Conservation (phyloP, 2,888 invertebrate genomes). For the Cephus nigrinus region DNA sequence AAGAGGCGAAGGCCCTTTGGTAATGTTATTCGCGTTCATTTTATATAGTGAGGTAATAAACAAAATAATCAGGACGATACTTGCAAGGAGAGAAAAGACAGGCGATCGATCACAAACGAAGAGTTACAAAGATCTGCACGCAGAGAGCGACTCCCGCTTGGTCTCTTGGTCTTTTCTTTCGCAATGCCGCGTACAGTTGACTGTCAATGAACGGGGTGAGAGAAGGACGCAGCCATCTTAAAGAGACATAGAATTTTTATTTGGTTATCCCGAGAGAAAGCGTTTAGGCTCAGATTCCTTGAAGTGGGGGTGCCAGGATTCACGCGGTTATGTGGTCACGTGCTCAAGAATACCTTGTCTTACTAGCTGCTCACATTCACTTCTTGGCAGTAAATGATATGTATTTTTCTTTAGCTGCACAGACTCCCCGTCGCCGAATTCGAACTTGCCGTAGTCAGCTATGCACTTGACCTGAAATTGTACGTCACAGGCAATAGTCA, state of each 20-base stretch:
- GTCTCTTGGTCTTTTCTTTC: background rate
- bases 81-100: background rate
- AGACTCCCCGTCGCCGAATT: slow-evolving; percentile 92
- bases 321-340: slow-evolving; percentile 64
- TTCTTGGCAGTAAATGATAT: slow-evolving; percentile 88
- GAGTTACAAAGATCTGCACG: background rate
- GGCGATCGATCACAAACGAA: background rate
- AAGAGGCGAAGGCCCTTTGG: background rate
- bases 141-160: background rate
- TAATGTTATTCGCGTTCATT: background rate
- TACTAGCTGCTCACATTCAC: slow-evolving; percentile 90
- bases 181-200: background rate
- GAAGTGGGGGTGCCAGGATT: background rate
- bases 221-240: background rate
- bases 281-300: background rate
- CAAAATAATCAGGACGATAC: background rate
- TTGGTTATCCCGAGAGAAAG: background rate
- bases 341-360: slow-evolving; percentile 90
- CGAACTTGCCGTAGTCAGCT: slow-evolving; percentile 92
- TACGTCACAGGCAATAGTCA: slow-evolving; percentile 14
- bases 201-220: background rate
- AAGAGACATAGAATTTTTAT: background rate
- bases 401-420: slow-evolving; percentile 90
- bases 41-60: background rate
- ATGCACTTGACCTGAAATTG: slow-evolving; percentile 77